These are phyloP conservation scores for Dipodomys spectabilis DNA, from an alignment of 2,113 vertebrate genomes.

Conservation along the genomic window DNA sequence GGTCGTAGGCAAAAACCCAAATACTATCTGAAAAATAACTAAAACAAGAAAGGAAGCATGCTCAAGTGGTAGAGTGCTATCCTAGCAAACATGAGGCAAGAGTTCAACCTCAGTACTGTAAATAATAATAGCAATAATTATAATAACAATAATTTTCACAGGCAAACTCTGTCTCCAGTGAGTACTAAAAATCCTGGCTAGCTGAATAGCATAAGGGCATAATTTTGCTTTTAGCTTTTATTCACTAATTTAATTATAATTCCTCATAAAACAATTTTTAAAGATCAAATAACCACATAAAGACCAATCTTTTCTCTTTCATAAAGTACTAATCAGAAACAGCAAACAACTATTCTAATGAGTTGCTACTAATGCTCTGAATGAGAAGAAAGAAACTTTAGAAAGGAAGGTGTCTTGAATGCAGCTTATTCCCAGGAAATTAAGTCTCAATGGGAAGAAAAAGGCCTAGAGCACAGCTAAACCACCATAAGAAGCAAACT, in stretches of 20 bases:
- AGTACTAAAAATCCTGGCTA: conserved; percentile 18
- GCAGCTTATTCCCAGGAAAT: conserved; percentile 63
- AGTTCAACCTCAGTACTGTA: neutral
- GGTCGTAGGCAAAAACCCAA: too few species aligned
- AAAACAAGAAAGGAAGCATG: too few species aligned
- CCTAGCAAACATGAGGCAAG: too few species aligned
- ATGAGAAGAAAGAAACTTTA: conserved; percentile 45
- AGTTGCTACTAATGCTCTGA: conserved; percentile 16
- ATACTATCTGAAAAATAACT: too few species aligned
- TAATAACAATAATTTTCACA: conserved; percentile 55
- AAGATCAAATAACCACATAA: conserved; percentile 63
- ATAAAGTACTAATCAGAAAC: conserved; percentile 51
- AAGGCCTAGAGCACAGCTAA: conserved; percentile 16
- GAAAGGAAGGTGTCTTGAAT: conserved; percentile 44
- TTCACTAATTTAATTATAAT: conserved; percentile 53
- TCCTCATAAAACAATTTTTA: conserved; percentile 53
- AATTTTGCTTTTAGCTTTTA: conserved; percentile 56
- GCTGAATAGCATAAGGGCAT: neutral
- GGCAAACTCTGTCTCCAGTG: conserved; percentile 21
- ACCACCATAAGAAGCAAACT: neutral
- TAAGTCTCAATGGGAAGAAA: conserved; percentile 34
- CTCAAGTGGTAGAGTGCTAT: too few species aligned
- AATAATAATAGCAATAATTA: neutral
- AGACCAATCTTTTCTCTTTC: conserved; percentile 33
- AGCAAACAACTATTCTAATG: conserved; percentile 46